Evolutionary conservation across 2,888 invertebrate genomes (phyloP), one percentile per base, ranked within the genome.

Genomic region (Agriotes lineatus): DNA sequence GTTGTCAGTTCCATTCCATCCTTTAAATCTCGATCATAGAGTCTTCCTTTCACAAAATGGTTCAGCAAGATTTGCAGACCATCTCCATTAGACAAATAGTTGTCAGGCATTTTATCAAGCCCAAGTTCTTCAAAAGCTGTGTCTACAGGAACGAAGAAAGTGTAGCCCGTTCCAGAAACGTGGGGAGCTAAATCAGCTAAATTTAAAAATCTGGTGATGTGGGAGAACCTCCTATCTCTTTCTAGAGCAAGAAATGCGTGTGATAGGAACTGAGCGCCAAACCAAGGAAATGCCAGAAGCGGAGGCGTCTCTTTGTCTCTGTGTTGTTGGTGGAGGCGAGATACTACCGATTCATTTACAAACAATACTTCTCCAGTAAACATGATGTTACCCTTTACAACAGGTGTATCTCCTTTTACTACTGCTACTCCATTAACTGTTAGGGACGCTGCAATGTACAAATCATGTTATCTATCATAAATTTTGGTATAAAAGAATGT

Each of bases 101-200:
- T 87, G 76, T 89, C 89, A 7, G 88, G 86, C 77, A 88, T 86
- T 71, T 85, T 83, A 75, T 87, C 87, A 69, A 88, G 84, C 9
- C 90, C 89, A n/a, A 89, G 80, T 71, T 86, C 85, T 73, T 88
- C 87, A 78, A 92, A 91, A 1, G 91, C 91, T 33, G 85, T 86
- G 81, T 92, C 90, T 5, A 87, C 88, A 5, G 91, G 92, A 52
- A 91, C 91, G 80, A 92, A 90, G 78, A 92, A 88, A 0, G 92
- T 91, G 80, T 90, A 90, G 68, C 88, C 89, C 14, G 88, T 87
- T n/a, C 89, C 89, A 19, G 88, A 87, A 50, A 89, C 86, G 73
- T 87, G 87, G 2, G 88, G 88, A 0, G 89, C 89, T 57, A 89
- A 85, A 79, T 89, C 89, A 0, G 89, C 89, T 73, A 88, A 84